Evolutionary conservation across 2,797 vertebrate genomes (phyloP), one percentile per base, ranked within the genome.

Genomic region (Natrix natrix): DNA sequence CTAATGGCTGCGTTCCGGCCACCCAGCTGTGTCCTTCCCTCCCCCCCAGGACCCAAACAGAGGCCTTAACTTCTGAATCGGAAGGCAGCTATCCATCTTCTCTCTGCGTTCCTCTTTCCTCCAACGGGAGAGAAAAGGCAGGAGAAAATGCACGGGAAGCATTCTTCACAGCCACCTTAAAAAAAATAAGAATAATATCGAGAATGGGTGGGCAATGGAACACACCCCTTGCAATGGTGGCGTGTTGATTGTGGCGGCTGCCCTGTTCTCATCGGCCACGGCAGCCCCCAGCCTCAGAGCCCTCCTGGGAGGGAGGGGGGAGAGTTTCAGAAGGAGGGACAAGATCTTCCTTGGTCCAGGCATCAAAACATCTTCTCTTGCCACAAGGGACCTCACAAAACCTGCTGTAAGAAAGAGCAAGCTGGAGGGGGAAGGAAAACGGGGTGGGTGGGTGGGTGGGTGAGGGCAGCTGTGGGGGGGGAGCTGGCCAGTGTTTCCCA

Each of bases 321-420:
- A 5, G 13, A 28, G n/a, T 1, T 6, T 10, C 4, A 2, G 48
- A 37, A 54, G 20, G 5, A 12, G 26, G 0, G 5, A 0, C 5
- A 61, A 48, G 52, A 7, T 16, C 10, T 4, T 22, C 24, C 59
- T n/a, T 2, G 16, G 14, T 32, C 24, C 5, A 37, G 16, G 17
- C 60, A n/a, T 1, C 28, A 26, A 32, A 52, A 54, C 10, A 22
- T n/a, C 43, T 26, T 8, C 57, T 63, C 13, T 55, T 32, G n/a
- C 22, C 16, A 74, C 5, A 12, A 5, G 6, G 12, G 16, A 22
- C 37, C 5, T 22, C 17, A 5, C 54, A 74, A 32, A 88, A 24
- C 32, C 22, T 4, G 48, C 37, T 32, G 14, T 3, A 52, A 63
- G 20, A 61, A n/a, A 20, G 2, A 8, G 74, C 14, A 20, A 14